Percentiles rank a stretch among this genome's conserved stretches.
Evolutionary conservation across 2,888 invertebrate genomes (phyloP).

Genomic region (Ptychoptera contaminata): DNA sequence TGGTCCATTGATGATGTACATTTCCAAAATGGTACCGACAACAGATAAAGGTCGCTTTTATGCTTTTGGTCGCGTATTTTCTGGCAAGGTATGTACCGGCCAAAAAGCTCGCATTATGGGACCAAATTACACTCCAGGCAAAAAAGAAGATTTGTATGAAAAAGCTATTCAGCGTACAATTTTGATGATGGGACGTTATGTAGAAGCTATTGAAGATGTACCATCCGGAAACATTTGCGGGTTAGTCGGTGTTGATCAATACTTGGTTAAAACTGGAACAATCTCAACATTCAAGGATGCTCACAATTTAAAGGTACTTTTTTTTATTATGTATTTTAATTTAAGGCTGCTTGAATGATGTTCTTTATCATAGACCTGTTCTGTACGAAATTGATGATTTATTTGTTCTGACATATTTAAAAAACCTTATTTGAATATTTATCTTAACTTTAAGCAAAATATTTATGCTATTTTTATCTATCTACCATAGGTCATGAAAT

Average conservation of each 20-base stretch:
- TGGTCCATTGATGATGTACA: slow-evolving; percentile 99
- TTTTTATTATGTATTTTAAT: not conserved
- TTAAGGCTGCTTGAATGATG: slow-evolving; percentile 9
- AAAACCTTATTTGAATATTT: too few relatives aligned
- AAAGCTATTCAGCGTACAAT: slow-evolving; percentile 99
- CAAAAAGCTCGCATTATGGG: slow-evolving; percentile 98
- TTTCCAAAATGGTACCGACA: slow-evolving; percentile 99
- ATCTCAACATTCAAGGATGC: slow-evolving; percentile 98
- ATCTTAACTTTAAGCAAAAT: slow-evolving; percentile 6
- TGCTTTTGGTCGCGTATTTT: slow-evolving; percentile 99
- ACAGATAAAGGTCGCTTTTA: slow-evolving; percentile 99
- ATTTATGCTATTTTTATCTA: not conserved
- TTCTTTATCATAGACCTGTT: slow-evolving; percentile 19
- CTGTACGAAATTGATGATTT: slow-evolving; percentile 10
- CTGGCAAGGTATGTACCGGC: slow-evolving; percentile 73
- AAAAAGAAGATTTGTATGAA: slow-evolving; percentile 97
- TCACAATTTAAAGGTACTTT: slow-evolving; percentile 79
- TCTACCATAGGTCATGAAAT: slow-evolving; percentile 85
- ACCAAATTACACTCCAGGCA: slow-evolving; percentile 93
- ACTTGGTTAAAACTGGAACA: slow-evolving; percentile 97
- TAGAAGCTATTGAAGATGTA: slow-evolving; percentile 98
- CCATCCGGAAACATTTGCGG: slow-evolving; percentile 99
- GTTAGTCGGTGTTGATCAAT: slow-evolving; percentile 99
- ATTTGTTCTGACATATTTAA: not conserved
- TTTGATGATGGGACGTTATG: slow-evolving; percentile 99